These are phyloP conservation scores for Corbicula japonica DNA, from an alignment of 2,888 invertebrate species.

Conservation along the genomic window DNA sequence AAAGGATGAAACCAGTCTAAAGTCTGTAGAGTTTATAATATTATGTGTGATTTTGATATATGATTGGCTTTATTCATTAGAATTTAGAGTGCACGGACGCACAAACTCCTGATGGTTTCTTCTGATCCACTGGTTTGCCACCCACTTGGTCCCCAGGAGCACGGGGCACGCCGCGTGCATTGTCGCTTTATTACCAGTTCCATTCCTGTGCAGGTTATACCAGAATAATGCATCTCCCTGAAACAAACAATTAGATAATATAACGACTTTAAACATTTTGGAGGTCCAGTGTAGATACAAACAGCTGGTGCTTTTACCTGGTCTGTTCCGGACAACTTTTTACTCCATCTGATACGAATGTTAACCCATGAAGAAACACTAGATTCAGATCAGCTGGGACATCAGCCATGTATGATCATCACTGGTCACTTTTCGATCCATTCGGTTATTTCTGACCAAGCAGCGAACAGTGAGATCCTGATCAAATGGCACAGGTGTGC, in stretches of 20 bases:
- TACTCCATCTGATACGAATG: not conserved
- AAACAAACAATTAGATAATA: conserved; percentile 1
- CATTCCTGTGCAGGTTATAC: conserved; percentile 95
- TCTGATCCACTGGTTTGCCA: conserved; percentile 16
- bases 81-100: not conserved
- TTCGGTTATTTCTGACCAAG: too few species aligned
- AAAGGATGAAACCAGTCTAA: too few species aligned
- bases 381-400: too few species aligned
- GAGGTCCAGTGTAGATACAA: not conserved
- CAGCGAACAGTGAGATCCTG: too few species aligned
- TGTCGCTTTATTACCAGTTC: conserved; percentile 95
- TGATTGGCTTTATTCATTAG: not conserved
- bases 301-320: too few species aligned
- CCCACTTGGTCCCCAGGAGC: conserved; percentile 97
- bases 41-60: too few species aligned
- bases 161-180: conserved; percentile 98
- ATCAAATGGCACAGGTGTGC: too few species aligned
- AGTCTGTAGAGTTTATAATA: too few species aligned
- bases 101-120: conserved; percentile 22
- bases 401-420: too few species aligned
- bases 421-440: too few species aligned
- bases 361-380: too few species aligned
- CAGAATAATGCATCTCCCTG: conserved; percentile 96
- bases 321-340: not conserved
- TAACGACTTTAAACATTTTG: not conserved